Conservation (phyloP, 2,888 invertebrate genomes). For the Helobdella robusta region DNA sequence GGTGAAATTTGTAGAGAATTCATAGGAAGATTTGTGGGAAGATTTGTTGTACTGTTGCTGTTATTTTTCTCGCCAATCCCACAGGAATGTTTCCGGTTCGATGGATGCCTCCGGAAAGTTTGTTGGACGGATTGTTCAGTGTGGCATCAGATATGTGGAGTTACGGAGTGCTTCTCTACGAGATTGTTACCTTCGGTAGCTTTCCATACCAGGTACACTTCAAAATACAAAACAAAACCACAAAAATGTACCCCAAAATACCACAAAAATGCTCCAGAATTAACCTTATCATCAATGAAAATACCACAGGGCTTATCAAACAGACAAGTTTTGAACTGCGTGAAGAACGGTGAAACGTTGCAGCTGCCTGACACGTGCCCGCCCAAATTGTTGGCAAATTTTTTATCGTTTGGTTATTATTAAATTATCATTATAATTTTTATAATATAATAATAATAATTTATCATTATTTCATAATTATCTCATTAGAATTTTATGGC, state of each 20-base stretch:
- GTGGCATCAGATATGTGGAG: constrained; percentile 85
- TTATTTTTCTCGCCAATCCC: neutral
- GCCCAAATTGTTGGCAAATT: constrained; percentile 65
- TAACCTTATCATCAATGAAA: neutral
- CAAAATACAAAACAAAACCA: too few relatives aligned
- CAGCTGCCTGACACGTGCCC: constrained; percentile 68
- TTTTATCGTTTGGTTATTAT: neutral
- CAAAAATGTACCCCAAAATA: too few relatives aligned
- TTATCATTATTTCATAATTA: neutral
- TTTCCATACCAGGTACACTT: constrained; percentile 85
- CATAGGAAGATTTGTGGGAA: too few relatives aligned
- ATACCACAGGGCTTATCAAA: constrained; percentile 4
- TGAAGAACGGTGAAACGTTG: constrained; percentile 66
- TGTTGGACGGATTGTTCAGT: constrained; percentile 71
- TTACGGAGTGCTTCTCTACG: constrained; percentile 72
- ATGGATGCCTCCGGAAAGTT: constrained; percentile 86
- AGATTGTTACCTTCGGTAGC: constrained; percentile 77
- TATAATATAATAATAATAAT: neutral
- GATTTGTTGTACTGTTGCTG: too few relatives aligned
- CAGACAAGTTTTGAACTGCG: constrained; percentile 69
- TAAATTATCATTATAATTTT: neutral
- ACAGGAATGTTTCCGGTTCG: constrained; percentile 70
- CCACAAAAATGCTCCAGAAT: constrained; percentile 4
- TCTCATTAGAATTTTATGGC: neutral
- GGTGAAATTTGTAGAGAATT: neutral